Evolutionary conservation across 1,140 invertebrate genomes (phyloP), one percentile per base, ranked within the genome.

Genomic region (Agrilus planipennis): DNA sequence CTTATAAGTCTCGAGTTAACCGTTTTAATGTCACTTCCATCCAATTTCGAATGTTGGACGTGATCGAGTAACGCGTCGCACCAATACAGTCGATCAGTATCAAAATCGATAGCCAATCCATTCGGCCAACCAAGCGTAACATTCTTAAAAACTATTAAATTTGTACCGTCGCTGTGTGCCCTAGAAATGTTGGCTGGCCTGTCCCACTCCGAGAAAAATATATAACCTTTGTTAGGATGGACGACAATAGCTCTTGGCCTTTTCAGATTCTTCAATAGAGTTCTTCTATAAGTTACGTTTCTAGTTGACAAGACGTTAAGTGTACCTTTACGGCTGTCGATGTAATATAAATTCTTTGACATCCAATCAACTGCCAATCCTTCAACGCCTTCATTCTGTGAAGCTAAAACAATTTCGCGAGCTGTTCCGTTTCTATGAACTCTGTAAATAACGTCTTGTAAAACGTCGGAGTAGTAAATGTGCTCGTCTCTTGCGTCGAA

Each of bases 161-260:
- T 83, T 1, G 74, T 79, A 0, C 90, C 92, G 59, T 97, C 92
- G 0, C 88, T 79, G 43, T 86, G 79, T 0, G 88, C 87, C 47
- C 91, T 67, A 36, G 88, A 92, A 23, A 97, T 96, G 54, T 94
- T 95, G 0, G 92, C 92, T 0, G 92, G 92, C 11, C 92, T 71
- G 59, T 95, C 90, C 86, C 91, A 94, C 61, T 95, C 91, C 0
- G 90, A 93, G 64, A 90, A 97, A 65, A 93, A 96, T 30, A 92
- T 81, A 51, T 70, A 90, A 35, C 93, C 94, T 57, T 81, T 82
- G 51, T 95, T 91, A 0, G 94, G 92, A 69, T 98, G 91, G 0
- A 96, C 86, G 0, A 95, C 92, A 41, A 99, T 92, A 7, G 91
- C 92, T 47, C 93, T 68, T 0, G 93, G 92, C 47, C 90, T 69